Evolutionary conservation across 2,888 invertebrate genomes (phyloP).

Genomic region (Heliconius aoede): DNA sequence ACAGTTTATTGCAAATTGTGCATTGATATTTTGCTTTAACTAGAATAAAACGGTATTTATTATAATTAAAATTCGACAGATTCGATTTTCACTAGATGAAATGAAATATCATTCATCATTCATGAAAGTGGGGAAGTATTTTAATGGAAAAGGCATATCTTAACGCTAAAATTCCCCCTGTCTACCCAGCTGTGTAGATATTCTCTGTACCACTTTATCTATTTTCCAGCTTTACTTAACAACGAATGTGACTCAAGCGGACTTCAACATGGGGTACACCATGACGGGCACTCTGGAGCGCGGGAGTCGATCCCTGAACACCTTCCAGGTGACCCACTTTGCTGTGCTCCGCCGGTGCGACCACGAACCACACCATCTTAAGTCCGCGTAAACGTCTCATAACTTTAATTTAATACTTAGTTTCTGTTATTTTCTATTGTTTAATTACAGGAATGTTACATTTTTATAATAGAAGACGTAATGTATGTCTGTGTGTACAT

Average conservation of each 20-base stretch:
- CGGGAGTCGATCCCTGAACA: constrained; percentile 89
- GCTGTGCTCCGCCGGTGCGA: constrained; percentile 93
- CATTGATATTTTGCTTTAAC: not conserved
- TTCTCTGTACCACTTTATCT: too few relatives aligned
- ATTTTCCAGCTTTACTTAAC: constrained; percentile 88
- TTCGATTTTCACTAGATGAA: too few relatives aligned
- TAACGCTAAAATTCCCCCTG: too few relatives aligned
- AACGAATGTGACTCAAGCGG: constrained; percentile 92
- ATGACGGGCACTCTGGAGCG: constrained; percentile 94
- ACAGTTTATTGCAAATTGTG: not conserved
- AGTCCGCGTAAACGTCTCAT: constrained; percentile 60
- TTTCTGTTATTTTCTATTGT: not conserved
- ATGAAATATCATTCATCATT: too few relatives aligned
- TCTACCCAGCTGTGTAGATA: too few relatives aligned
- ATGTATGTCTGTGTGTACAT: not conserved
- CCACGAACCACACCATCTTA: constrained; percentile 84
- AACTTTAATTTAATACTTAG: not conserved
- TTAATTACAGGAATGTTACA: not conserved
- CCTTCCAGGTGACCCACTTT: constrained; percentile 93
- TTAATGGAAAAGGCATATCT: too few relatives aligned
- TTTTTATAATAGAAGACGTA: too few relatives aligned
- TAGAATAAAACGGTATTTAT: too few relatives aligned
- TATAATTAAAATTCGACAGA: too few relatives aligned
- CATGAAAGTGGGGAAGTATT: too few relatives aligned
- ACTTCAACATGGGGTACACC: constrained; percentile 95